These are phyloP conservation scores for Peromyscus polionotus DNA, from an alignment of 2,113 vertebrate species.

Conservation along the genomic window DNA sequence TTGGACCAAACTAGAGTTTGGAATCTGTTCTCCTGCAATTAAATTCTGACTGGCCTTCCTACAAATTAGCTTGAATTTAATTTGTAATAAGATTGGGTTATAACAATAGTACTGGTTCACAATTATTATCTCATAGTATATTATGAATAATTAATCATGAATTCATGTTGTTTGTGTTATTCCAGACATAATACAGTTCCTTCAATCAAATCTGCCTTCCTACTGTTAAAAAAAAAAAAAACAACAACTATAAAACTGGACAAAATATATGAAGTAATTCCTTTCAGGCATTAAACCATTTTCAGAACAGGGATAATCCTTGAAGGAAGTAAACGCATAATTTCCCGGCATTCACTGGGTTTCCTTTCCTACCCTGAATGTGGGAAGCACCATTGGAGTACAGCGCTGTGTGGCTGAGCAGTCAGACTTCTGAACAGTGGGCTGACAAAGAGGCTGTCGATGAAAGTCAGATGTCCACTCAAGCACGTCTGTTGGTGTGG, in stretches of 20 bases:
- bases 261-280: background rate
- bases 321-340: background rate
- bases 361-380: constrained; percentile 28
- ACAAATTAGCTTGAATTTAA: constrained; percentile 36
- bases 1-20: background rate
- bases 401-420: background rate
- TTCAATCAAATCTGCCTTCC: background rate
- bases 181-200: background rate
- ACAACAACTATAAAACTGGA: background rate
- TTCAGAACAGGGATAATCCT: background rate
- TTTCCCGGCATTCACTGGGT: background rate
- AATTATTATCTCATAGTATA: constrained; percentile 23
- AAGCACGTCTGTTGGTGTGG: background rate
- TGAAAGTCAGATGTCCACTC: background rate
- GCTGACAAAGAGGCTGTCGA: background rate
- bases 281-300: background rate
- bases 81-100: background rate
- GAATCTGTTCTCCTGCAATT: background rate
- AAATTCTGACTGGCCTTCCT: constrained; percentile 8
- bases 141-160: constrained; percentile 63
- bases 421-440: background rate
- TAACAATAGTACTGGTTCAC: constrained; percentile 27
- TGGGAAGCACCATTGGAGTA: background rate
- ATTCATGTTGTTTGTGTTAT: constrained; percentile 22
- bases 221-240: background rate